phyloP scores from a whole-genome alignment of 1,140 invertebrate genomes.

The Procambarus virginalis region DNA sequence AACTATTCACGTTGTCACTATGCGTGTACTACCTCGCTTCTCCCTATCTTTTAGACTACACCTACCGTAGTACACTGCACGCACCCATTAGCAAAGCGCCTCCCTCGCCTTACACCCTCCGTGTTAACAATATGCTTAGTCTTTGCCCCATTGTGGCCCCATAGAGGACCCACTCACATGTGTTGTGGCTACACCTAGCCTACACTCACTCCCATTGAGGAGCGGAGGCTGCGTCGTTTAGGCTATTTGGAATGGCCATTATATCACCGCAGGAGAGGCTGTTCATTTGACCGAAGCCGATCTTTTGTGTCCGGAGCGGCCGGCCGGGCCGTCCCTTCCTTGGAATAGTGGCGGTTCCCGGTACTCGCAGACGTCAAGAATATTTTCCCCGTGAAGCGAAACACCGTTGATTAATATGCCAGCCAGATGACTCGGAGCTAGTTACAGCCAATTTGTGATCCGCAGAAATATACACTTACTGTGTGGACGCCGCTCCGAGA shows the following conservation, averaged over 20 bases:
- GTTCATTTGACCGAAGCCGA: slow-evolving; percentile 24
- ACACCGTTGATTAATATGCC: too few relatives aligned
- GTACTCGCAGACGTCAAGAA: background rate
- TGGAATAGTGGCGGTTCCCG: background rate
- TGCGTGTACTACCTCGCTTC: too few relatives aligned
- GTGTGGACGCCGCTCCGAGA: too few relatives aligned
- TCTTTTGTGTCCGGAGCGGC: background rate
- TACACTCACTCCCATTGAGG: slow-evolving; percentile 33
- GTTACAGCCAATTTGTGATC: background rate
- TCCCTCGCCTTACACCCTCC: too few relatives aligned
- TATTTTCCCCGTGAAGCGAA: background rate
- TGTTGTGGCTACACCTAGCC: background rate
- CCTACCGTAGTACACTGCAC: too few relatives aligned
- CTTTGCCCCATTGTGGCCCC: too few relatives aligned
- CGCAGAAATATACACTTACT: too few relatives aligned
- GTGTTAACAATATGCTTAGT: too few relatives aligned
- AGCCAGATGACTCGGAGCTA: background rate
- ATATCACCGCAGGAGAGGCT: slow-evolving; percentile 24
- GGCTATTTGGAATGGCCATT: slow-evolving; percentile 17
- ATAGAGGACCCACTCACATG: background rate
- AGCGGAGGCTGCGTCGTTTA: background rate
- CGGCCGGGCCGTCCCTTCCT: background rate
- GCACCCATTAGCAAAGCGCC: too few relatives aligned
- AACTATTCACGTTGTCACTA: too few relatives aligned
- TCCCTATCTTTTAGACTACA: too few relatives aligned